A percentile compares a stretch with the other conserved stretches of the same genome.
phyloP scores from a whole-genome alignment of 2,797 vertebrate species.

The Gephyroberyx darwinii region DNA sequence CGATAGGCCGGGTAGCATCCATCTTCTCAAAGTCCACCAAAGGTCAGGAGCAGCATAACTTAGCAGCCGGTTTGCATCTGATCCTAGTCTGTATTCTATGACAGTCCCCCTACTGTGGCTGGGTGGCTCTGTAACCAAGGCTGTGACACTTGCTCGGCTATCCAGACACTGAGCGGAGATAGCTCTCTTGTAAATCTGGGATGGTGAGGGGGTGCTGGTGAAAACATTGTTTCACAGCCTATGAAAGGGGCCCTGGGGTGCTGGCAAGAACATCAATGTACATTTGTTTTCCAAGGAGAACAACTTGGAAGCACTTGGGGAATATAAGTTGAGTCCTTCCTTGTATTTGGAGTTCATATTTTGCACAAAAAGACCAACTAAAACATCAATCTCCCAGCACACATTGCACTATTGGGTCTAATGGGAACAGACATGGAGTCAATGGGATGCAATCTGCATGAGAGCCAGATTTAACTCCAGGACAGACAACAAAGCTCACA shows the following conservation, averaged over 20 bases:
- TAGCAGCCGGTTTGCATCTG: constrained; percentile 69
- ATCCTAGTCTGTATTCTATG: constrained; percentile 69
- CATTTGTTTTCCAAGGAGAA: constrained; percentile 66
- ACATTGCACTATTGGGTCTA: constrained; percentile 47
- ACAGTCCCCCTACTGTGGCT: constrained; percentile 46
- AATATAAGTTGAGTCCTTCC: constrained; percentile 57
- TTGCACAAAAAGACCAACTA: constrained; percentile 35
- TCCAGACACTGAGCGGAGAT: constrained; percentile 46
- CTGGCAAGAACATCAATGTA: constrained; percentile 76
- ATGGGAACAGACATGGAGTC: constrained; percentile 55
- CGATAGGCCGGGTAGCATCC: constrained; percentile 73
- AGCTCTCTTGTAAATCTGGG: constrained; percentile 72
- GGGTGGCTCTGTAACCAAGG: constrained; percentile 45
- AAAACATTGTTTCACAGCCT: constrained; percentile 75
- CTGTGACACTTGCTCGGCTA: constrained; percentile 63
- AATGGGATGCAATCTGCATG: constrained; percentile 37
- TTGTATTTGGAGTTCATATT: constrained; percentile 59
- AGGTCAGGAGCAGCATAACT: constrained; percentile 77
- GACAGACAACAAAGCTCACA: constrained; percentile 51
- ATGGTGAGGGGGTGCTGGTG: constrained; percentile 66
- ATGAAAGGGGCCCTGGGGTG: constrained; percentile 73
- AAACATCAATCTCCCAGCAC: constrained; percentile 46
- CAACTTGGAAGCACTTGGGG: constrained; percentile 55
- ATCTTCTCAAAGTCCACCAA: constrained; percentile 78
- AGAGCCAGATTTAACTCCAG: constrained; percentile 56